Evolutionary conservation across 2,888 invertebrate genomes (phyloP).

Genomic region (Helobdella robusta): DNA sequence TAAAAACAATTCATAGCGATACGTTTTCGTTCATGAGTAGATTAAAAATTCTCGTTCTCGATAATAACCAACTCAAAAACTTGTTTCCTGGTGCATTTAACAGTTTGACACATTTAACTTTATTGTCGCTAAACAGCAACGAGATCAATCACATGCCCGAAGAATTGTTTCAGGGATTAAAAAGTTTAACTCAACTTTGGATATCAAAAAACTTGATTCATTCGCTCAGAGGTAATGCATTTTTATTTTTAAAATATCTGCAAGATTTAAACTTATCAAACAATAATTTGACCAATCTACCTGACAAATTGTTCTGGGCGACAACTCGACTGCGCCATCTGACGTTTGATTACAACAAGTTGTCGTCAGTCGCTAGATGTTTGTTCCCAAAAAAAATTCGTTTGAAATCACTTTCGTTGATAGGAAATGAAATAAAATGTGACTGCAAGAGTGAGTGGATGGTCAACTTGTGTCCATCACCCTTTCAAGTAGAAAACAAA

Average conservation of each 20-base stretch:
- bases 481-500: too few relatives aligned
- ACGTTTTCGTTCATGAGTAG: slow-evolving; percentile 30
- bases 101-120: slow-evolving; percentile 28
- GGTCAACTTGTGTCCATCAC: slow-evolving; percentile 11
- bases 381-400: slow-evolving; percentile 25
- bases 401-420: slow-evolving; percentile 31
- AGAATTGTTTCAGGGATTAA: slow-evolving; percentile 28
- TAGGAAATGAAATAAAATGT: slow-evolving; percentile 34
- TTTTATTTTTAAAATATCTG: slow-evolving; percentile 29
- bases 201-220: slow-evolving; percentile 33
- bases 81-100: slow-evolving; percentile 31
- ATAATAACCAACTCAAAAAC: slow-evolving; percentile 31
- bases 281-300: slow-evolving; percentile 30
- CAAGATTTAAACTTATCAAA: slow-evolving; percentile 31
- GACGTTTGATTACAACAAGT: slow-evolving; percentile 32
- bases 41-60: slow-evolving; percentile 33
- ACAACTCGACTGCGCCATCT: slow-evolving; percentile 28
- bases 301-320: slow-evolving; percentile 28
- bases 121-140: slow-evolving; percentile 32
- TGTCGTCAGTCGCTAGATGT: slow-evolving; percentile 28
- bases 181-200: slow-evolving; percentile 30
- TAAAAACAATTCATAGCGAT: slow-evolving; percentile 28
- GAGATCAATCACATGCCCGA: slow-evolving; percentile 30
- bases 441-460: slow-evolving; percentile 34
- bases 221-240: slow-evolving; percentile 28